Evolutionary conservation across 2,888 invertebrate species (phyloP).

Genomic region (Formica aserva): DNA sequence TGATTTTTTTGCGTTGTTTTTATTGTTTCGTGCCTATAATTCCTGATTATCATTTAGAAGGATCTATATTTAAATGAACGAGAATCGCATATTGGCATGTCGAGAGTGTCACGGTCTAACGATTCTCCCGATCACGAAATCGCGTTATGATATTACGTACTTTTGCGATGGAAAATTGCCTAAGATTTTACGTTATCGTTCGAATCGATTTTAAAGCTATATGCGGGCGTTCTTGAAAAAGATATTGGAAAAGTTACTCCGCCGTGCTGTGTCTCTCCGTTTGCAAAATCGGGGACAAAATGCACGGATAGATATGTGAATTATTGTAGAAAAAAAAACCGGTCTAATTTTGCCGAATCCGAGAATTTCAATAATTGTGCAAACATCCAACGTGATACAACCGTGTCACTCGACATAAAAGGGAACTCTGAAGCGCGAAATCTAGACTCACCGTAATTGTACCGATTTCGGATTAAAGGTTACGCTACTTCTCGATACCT

Average conservation of each 20-base stretch:
- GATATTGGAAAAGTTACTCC: too few relatives aligned
- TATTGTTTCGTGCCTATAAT: constrained; percentile 23
- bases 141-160: constrained; percentile 17
- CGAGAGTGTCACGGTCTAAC: constrained; percentile 35
- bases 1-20: neutral
- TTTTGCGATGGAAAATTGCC: neutral
- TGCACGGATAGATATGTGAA: neutral
- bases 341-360: neutral
- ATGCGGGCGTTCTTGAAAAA: neutral
- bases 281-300: neutral
- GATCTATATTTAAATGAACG: constrained; percentile 37
- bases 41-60: neutral
- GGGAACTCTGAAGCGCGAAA: neutral
- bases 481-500: neutral
- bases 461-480: constrained; percentile 15
- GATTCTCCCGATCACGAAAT: constrained; percentile 16
- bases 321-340: too few relatives aligned
- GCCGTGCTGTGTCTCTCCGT: neutral
- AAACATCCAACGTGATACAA: neutral
- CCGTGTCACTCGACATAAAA: neutral
- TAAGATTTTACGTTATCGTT: neutral
- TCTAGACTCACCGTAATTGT: neutral
- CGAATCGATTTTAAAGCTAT: neutral
- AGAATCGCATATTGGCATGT: constrained; percentile 16
- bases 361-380: neutral